Conservation (phyloP, 2,797 vertebrate genomes). For the Choloepus didactylus region DNA sequence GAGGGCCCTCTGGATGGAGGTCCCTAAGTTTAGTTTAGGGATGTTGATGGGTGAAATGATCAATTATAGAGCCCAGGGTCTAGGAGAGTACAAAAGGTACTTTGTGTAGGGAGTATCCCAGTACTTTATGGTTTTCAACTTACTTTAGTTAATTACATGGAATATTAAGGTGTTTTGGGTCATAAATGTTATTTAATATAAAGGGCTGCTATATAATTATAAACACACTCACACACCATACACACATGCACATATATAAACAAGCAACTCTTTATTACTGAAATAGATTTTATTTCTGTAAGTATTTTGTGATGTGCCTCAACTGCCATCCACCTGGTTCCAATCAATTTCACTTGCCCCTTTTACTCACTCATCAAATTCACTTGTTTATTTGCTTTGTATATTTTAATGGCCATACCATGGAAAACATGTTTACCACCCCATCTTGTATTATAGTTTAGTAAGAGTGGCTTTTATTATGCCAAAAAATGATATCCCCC, state of each 20-base stretch:
- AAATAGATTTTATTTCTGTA: background rate
- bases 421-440: background rate
- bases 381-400: slow-evolving; percentile 25
- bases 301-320: background rate
- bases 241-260: background rate
- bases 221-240: background rate
- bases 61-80: background rate
- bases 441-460: slow-evolving; percentile 25
- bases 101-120: background rate
- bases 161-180: slow-evolving; percentile 29
- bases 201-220: background rate
- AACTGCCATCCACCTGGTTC: slow-evolving; percentile 31
- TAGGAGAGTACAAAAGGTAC: background rate
- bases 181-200: background rate
- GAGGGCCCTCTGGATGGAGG: background rate
- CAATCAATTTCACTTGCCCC: background rate
- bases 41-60: slow-evolving; percentile 31
- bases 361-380: slow-evolving; percentile 35
- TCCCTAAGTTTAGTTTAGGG: background rate
- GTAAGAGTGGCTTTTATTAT: slow-evolving; percentile 20
- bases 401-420: background rate
- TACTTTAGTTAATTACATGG: slow-evolving; percentile 31
- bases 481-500: background rate
- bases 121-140: slow-evolving; percentile 60
- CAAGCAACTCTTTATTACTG: background rate